A percentile compares a stretch with the other conserved stretches of the same genome.
These are phyloP conservation scores for Rhagium mordax DNA, from an alignment of 2,888 invertebrate genomes.

Conservation along the genomic window DNA sequence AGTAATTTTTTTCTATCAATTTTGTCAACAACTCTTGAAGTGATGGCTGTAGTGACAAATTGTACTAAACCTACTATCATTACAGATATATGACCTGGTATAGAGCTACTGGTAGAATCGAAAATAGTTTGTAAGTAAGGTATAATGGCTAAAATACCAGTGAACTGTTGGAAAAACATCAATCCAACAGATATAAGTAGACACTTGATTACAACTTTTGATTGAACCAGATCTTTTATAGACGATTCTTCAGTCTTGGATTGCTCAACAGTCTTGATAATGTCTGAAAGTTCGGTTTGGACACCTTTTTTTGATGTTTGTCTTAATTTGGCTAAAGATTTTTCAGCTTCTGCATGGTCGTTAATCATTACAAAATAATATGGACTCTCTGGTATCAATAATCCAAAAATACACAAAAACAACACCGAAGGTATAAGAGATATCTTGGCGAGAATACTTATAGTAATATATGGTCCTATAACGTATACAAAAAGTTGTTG, in stretches of 20 bases:
- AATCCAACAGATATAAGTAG: slow-evolving; percentile 64
- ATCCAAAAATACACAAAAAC: slow-evolving; percentile 49
- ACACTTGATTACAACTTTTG: slow-evolving; percentile 55
- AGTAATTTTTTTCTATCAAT: slow-evolving; percentile 82
- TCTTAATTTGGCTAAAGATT: slow-evolving; percentile 76
- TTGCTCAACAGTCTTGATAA: slow-evolving; percentile 42
- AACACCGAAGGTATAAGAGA: slow-evolving; percentile 41
- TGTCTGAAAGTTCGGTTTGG: slow-evolving; percentile 47
- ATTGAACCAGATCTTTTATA: slow-evolving; percentile 37
- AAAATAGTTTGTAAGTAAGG: slow-evolving; percentile 84
- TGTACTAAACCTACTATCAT: slow-evolving; percentile 80
- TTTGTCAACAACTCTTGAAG: slow-evolving; percentile 83
- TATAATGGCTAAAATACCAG: slow-evolving; percentile 83
- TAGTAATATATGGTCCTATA: slow-evolving; percentile 49
- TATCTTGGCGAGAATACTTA: slow-evolving; percentile 44
- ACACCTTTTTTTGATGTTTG: slow-evolving; percentile 27
- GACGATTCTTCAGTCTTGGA: slow-evolving; percentile 33
- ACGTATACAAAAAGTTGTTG: slow-evolving; percentile 46
- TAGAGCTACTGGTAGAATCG: slow-evolving; percentile 63
- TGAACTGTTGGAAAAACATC: slow-evolving; percentile 61
- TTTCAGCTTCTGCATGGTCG: slow-evolving; percentile 74
- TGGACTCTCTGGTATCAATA: slow-evolving; percentile 53
- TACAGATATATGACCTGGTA: slow-evolving; percentile 75
- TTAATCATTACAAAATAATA: slow-evolving; percentile 44
- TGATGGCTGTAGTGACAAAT: slow-evolving; percentile 78